A percentile compares a stretch with the other conserved stretches of the same genome.
phyloP scores from a whole-genome alignment of 1,140 invertebrate species.

The Sminthurides bifidus region DNA sequence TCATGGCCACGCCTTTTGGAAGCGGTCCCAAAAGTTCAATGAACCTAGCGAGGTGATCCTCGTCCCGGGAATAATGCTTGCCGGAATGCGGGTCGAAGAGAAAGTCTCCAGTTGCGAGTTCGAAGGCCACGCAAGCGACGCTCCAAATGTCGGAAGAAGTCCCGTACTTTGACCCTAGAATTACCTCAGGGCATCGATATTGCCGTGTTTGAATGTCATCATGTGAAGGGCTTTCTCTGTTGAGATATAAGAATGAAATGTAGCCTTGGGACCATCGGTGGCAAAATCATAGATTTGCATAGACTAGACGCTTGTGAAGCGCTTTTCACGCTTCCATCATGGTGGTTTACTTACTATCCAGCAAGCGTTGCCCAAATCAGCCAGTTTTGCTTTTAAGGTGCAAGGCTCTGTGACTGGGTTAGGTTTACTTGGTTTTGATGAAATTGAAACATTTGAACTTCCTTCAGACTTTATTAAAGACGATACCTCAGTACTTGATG shows the following conservation, averaged over 20 bases:
- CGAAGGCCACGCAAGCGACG: conserved; percentile 97
- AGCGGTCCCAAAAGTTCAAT: conserved; percentile 95
- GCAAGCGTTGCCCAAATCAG: conserved; percentile 97
- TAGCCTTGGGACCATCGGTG: too few relatives aligned
- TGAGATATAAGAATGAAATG: too few relatives aligned
- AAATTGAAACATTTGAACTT: too few relatives aligned
- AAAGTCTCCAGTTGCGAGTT: conserved; percentile 97
- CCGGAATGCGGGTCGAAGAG: conserved; percentile 84
- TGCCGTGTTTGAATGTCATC: conserved; percentile 99
- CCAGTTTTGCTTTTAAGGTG: conserved; percentile 78
- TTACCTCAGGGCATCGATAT: conserved; percentile 90
- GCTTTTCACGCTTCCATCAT: too few relatives aligned
- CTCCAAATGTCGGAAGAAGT: conserved; percentile 97
- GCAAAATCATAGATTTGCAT: too few relatives aligned
- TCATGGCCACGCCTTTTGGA: conserved; percentile 74
- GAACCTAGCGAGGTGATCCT: conserved; percentile 97
- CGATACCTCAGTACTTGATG: too few relatives aligned
- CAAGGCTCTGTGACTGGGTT: not conserved
- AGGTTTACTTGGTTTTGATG: too few relatives aligned
- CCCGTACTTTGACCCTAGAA: conserved; percentile 85
- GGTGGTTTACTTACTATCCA: conserved; percentile 73
- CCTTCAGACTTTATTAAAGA: too few relatives aligned
- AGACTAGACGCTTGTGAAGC: too few relatives aligned
- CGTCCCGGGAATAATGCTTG: conserved; percentile 46
- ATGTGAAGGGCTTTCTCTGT: conserved; percentile 57